Percentiles rank a stretch among this genome's conserved stretches.
phyloP scores from a whole-genome alignment of 2,113 vertebrate genomes.

The Stigmatopora argus region DNA sequence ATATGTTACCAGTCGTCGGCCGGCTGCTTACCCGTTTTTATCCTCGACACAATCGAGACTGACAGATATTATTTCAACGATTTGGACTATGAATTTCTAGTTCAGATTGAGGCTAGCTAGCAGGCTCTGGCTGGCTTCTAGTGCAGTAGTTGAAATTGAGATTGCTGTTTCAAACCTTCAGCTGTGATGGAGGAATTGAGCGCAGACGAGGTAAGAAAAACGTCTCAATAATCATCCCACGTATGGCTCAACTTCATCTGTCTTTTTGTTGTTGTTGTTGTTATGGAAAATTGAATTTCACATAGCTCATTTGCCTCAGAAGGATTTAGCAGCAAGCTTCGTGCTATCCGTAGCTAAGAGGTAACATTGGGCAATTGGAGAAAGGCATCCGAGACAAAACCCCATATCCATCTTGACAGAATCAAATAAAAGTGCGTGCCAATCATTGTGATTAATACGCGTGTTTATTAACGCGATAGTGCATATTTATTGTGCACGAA shows the following conservation, averaged over 20 bases:
- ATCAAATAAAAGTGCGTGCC: not conserved
- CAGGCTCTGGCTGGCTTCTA: slow-evolving; percentile 69
- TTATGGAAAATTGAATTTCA: not conserved
- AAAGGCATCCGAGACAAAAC: slow-evolving; percentile 20
- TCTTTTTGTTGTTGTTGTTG: no score
- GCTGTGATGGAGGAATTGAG: slow-evolving; percentile 94
- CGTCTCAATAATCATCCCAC: not conserved
- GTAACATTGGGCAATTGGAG: slow-evolving; percentile 24
- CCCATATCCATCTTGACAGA: not conserved
- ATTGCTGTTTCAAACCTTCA: slow-evolving; percentile 44
- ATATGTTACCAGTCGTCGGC: slow-evolving; percentile 25
- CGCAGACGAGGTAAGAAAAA: slow-evolving; percentile 89
- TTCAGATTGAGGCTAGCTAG: slow-evolving; percentile 65
- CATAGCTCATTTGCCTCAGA: not conserved
- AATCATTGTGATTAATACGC: rapidly evolving
- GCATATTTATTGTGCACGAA: not conserved
- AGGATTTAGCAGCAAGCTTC: slow-evolving; percentile 17
- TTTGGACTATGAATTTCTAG: slow-evolving; percentile 77
- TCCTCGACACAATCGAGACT: slow-evolving; percentile 62
- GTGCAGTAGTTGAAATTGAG: slow-evolving; percentile 56
- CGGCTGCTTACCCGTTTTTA: slow-evolving; percentile 47
- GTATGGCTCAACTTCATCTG: not conserved
- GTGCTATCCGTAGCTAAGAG: slow-evolving; percentile 22
- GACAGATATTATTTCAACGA: slow-evolving; percentile 56
- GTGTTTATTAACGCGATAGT: not conserved